These are phyloP conservation scores for Girardinus metallicus DNA, from an alignment of 2,797 vertebrate genomes.

Conservation along the genomic window DNA sequence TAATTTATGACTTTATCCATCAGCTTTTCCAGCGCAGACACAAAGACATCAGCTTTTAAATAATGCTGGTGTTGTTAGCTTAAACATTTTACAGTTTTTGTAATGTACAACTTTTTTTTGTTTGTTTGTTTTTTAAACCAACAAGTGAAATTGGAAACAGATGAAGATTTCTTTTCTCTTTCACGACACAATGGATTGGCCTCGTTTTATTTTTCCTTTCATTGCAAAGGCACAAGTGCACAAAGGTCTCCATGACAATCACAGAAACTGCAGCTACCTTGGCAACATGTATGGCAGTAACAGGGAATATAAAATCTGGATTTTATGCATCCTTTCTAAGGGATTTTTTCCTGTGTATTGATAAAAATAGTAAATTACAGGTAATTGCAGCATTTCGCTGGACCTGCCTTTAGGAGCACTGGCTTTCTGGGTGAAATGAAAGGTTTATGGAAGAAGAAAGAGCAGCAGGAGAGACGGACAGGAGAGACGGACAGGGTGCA, in stretches of 20 bases:
- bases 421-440: conserved; percentile 24
- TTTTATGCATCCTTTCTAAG: conserved; percentile 45
- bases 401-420: conserved; percentile 17
- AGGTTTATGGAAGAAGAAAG: conserved; percentile 48
- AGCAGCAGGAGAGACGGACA: conserved; percentile 46
- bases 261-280: conserved; percentile 53
- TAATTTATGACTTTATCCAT: neutral
- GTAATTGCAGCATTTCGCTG: conserved; percentile 55
- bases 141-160: neutral
- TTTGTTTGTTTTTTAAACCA: neutral
- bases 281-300: conserved; percentile 52
- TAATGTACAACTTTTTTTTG: neutral
- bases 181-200: neutral
- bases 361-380: conserved; percentile 29
- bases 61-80: neutral
- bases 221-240: neutral
- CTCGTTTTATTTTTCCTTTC: neutral
- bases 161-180: neutral
- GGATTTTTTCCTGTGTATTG: conserved; percentile 27
- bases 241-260: conserved; percentile 35
- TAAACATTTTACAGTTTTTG: neutral
- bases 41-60: neutral
- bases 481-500: conserved; percentile 28
- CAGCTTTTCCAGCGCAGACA: neutral
- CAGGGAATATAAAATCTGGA: conserved; percentile 38